A percentile compares a stretch with the other conserved stretches of the same genome.
These are phyloP conservation scores for Labeo rohita DNA, from an alignment of 2,113 vertebrate genomes.

Conservation along the genomic window DNA sequence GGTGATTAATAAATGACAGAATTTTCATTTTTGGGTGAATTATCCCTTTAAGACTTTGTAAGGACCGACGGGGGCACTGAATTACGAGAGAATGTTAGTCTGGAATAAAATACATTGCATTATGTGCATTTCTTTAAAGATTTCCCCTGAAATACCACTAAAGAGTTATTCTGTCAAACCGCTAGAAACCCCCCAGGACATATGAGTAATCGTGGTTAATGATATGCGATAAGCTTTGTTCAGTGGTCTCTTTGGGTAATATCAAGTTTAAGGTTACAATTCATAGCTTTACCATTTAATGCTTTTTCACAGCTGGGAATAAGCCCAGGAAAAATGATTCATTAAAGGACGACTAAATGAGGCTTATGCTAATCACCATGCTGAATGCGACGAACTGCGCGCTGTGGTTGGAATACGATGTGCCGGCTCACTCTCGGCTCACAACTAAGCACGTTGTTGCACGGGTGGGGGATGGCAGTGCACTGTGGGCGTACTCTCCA, in stretches of 20 bases:
- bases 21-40: too few species aligned
- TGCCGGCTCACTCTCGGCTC: conserved; percentile 21
- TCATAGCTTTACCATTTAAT: conserved; percentile 30
- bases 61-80: neutral
- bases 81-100: neutral
- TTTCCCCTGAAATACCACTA: neutral
- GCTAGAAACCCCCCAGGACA: conserved; percentile 2
- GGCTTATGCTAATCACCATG: conserved; percentile 13
- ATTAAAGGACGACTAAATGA: conserved; percentile 36
- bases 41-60: neutral
- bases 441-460: conserved; percentile 23
- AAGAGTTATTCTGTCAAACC: conserved; percentile 25
- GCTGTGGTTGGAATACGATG: neutral
- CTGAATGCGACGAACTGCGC: conserved; percentile 8
- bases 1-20: too few species aligned
- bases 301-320: conserved; percentile 13
- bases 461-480: conserved; percentile 27
- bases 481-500: conserved; percentile 43
- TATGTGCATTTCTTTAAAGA: neutral
- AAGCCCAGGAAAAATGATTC: conserved; percentile 33
- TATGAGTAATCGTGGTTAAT: conserved; percentile 27
- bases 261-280: conserved; percentile 16
- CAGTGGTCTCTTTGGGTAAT: conserved; percentile 12
- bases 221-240: conserved; percentile 20
- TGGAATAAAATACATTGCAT: neutral